Conservation (phyloP, 2,113 vertebrate genomes). For the Chaetodon trifascialis region DNA sequence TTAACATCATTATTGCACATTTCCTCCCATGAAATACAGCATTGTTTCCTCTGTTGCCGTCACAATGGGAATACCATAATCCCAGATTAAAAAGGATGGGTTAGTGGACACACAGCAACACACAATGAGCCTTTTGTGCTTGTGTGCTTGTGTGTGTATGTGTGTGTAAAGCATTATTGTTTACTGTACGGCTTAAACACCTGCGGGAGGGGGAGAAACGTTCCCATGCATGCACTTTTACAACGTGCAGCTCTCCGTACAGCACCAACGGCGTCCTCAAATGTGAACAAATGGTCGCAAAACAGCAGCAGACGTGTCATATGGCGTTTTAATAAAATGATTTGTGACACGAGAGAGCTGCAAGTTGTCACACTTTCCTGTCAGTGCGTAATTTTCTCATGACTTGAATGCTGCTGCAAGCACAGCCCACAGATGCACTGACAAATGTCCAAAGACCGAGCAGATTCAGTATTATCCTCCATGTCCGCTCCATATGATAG, state of each 20-base stretch:
- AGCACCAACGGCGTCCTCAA: conserved; percentile 38
- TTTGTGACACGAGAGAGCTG: conserved; percentile 9
- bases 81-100: conserved; percentile 82
- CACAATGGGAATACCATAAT: conserved; percentile 80
- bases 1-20: conserved; percentile 79
- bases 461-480: conserved; percentile 21
- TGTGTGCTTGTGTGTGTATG: conserved; percentile 15
- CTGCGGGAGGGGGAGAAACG: conserved; percentile 67
- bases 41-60: conserved; percentile 77
- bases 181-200: conserved; percentile 75
- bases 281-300: conserved; percentile 34
- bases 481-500: conserved; percentile 8
- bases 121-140: conserved; percentile 81
- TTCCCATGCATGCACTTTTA: conserved; percentile 61
- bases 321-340: conserved; percentile 32
- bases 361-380: neutral
- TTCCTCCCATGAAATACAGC: conserved; percentile 78
- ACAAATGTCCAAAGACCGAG: neutral
- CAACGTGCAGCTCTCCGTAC: conserved; percentile 41
- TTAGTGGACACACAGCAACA: conserved; percentile 70
- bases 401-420: neutral
- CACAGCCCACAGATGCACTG: neutral
- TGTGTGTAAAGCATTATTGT: conserved; percentile 71
- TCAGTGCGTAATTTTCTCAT: neutral
- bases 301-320: conserved; percentile 19